A percentile compares a stretch with the other conserved stretches of the same genome.
Evolutionary conservation across 2,888 invertebrate species (phyloP).

Genomic region (Sarcophaga caerulescens): DNA sequence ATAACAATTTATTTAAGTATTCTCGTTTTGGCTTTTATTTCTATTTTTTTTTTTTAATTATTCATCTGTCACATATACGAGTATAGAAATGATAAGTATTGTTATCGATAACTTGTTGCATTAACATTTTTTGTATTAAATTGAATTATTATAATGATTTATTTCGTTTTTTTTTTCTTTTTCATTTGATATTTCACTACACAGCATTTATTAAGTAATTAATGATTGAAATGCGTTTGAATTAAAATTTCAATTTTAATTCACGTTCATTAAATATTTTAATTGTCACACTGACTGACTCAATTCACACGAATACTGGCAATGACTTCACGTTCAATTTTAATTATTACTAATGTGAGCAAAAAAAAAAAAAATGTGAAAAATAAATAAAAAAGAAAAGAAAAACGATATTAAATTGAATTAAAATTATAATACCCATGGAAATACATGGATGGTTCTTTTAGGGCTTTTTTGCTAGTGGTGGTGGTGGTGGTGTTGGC

Average conservation of each 20-base stretch:
- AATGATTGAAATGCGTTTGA: not conserved
- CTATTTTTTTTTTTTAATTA: not conserved
- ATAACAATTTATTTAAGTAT: not conserved
- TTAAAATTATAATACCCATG: conserved; percentile 31
- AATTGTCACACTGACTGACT: conserved; percentile 49
- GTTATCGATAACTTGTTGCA: not conserved
- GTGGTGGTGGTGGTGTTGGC: not conserved
- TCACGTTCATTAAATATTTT: conserved; percentile 6
- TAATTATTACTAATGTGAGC: conserved; percentile 41
- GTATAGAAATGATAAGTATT: too few species aligned
- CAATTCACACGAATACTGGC: conserved; percentile 11
- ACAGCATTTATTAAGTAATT: not conserved
- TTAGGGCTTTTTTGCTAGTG: not conserved
- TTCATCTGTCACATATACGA: not conserved
- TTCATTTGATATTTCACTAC: too few species aligned
- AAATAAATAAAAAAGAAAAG: not conserved
- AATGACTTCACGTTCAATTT: conserved; percentile 41
- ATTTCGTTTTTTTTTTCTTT: not conserved
- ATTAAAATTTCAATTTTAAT: conserved; percentile 6
- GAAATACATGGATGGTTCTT: not conserved
- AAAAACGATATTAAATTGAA: conserved; percentile 21
- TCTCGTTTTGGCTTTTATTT: not conserved
- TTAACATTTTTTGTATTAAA: not conserved
- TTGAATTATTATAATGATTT: not conserved
- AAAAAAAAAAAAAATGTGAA: not conserved